Percentiles rank a stretch among this genome's conserved stretches.
Evolutionary conservation across 2,113 vertebrate species (phyloP).

Genomic region (Morone saxatilis): DNA sequence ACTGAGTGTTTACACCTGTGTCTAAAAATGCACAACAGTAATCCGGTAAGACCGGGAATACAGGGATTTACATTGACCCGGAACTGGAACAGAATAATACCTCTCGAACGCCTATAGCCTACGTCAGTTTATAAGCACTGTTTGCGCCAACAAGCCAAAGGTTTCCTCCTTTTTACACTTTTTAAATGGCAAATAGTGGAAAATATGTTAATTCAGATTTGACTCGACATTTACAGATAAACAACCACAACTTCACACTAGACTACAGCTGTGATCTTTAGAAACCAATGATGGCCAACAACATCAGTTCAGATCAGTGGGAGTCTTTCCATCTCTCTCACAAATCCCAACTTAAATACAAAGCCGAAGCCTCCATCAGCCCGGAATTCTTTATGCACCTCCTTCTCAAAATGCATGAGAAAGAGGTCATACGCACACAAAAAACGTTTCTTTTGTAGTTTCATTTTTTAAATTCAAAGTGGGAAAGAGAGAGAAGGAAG

Average conservation of each 20-base stretch:
- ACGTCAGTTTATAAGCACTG: neutral
- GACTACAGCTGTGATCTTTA: conserved; percentile 29
- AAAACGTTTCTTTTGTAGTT: neutral
- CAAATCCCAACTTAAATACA: conserved; percentile 61
- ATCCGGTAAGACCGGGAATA: neutral
- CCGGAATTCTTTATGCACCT: conserved; percentile 8
- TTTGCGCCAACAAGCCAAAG: neutral
- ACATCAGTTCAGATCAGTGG: conserved; percentile 38
- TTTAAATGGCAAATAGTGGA: neutral
- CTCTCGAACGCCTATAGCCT: neutral
- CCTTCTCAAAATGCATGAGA: conserved; percentile 24
- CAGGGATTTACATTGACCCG: neutral
- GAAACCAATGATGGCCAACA: conserved; percentile 26
- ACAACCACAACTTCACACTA: neutral
- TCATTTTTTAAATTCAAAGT: conserved; percentile 1
- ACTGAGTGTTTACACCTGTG: neutral
- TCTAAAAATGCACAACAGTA: neutral
- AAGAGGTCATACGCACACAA: conserved; percentile 36
- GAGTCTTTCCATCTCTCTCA: conserved; percentile 39
- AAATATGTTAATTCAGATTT: conserved; percentile 1
- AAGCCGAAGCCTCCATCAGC: conserved; percentile 37
- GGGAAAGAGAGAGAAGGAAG: conserved; percentile 3
- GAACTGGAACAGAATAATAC: neutral
- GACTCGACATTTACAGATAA: neutral
- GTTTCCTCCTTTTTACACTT: neutral